A percentile compares a stretch with the other conserved stretches of the same genome.
These are phyloP conservation scores for Diploptera punctata DNA, from an alignment of 2,888 invertebrate genomes.

Conservation along the genomic window DNA sequence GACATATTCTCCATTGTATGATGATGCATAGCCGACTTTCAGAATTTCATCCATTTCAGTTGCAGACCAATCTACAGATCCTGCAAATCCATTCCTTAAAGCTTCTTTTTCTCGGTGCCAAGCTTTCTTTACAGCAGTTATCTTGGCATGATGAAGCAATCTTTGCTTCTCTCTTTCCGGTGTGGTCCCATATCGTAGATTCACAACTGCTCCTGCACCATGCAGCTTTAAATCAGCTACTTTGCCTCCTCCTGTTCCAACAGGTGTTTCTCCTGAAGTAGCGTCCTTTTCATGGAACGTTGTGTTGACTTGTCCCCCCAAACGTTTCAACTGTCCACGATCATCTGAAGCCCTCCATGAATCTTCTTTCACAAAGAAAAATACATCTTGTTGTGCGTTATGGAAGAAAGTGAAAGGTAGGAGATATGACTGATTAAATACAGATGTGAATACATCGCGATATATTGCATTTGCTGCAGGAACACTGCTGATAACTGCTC, in stretches of 20 bases:
- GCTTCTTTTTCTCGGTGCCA: constrained; percentile 93
- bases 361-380: constrained; percentile 93
- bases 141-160: constrained; percentile 88
- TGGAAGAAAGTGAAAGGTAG: constrained; percentile 89
- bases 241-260: constrained; percentile 47
- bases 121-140: constrained; percentile 86
- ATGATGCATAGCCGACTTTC: constrained; percentile 81
- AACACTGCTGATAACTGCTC: constrained; percentile 80
- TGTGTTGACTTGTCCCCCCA: constrained; percentile 90
- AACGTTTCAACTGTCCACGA: constrained; percentile 84
- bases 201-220: constrained; percentile 87
- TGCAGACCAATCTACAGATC: constrained; percentile 84
- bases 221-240: constrained; percentile 87
- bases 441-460: constrained; percentile 90
- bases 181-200: constrained; percentile 93
- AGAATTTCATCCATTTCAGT: constrained; percentile 88
- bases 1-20: constrained; percentile 90
- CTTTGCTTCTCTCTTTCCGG: constrained; percentile 89
- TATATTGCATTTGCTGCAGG: constrained; percentile 91
- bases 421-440: constrained; percentile 87
- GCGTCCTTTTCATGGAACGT: constrained; percentile 87
- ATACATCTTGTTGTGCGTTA: constrained; percentile 88
- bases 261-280: constrained; percentile 49
- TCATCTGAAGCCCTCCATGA: constrained; percentile 90
- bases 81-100: constrained; percentile 76